Evolutionary conservation across 2,888 invertebrate species (phyloP), one percentile per base, ranked within the genome.

Genomic region (Caenorhabditis wallacei): DNA sequence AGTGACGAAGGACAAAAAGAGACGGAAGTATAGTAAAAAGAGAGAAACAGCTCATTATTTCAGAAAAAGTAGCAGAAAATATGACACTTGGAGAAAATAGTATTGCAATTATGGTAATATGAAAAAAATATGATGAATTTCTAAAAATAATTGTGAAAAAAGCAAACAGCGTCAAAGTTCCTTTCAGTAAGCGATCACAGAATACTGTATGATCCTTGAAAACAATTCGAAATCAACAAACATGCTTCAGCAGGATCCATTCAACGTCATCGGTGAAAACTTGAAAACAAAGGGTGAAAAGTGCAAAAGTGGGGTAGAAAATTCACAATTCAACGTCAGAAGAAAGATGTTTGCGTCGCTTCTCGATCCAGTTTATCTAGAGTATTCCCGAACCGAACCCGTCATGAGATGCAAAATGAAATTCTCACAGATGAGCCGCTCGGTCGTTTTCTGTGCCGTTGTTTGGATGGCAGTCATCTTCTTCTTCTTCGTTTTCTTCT

Each of bases 401-500:
- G 66, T 53, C 51, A 66, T 53, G 51, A 76, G 59, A 68, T 51
- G 76, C 74, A 69, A 69, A 78, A 78, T 69, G 61, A 78, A 69
- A 78, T 69, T 69, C 61, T 69, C 69, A 78, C 69, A 78, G 78
- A 69, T 63, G 78, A 78, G 78, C 63, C 78, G 63, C 59, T 66
- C 24, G 37, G 11, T 57, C 24, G 46, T 76, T 76, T 69, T 69
- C 56, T 51, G 61, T 69, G 56, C 40, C 37, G 78, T 63, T 69
- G 46, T 69, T 63, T 68, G 63, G 69, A 66, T 69, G 76, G 59
- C 76, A 61, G 76, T 76, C 76, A 76, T 76, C 76, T 68, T 53
- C 68, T 75, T 16, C 63, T n/a, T 26, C 66, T 66, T 66, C 53
- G 37, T 66, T 53, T 53, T 66, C 69, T 53, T 43, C 66, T 69